Base-by-base conservation (phyloP, 2,797 vertebrate species). In the Gouania willdenowi region DNA sequence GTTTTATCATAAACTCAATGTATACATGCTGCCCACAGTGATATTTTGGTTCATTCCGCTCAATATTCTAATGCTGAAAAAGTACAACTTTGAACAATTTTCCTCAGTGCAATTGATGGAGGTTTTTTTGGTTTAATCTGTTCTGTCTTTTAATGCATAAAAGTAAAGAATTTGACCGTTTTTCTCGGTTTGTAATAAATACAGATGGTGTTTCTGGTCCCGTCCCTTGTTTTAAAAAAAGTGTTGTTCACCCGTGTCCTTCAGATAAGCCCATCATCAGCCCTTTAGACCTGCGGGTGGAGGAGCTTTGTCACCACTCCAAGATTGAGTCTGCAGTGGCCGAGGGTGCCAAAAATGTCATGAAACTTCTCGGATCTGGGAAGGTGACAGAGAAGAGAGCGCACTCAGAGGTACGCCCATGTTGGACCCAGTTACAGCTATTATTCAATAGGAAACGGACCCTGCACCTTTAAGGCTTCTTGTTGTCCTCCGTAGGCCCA, bases 261-360 rank as follows among this genome's bases (percentile, higher is more conserved):
- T 42, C 69, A 95, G 93, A 91, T 76, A 98, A 96, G 64, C 90
- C 93, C 75, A 93, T 95, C 66, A 92, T 97, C 88, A 96, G 94
- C 58, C 94, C 93, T 19, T 84, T 96, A 77, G 95, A 98, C 72
- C 90, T 96, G 48, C 92, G 94, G 53, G 93, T 98, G 83, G 95
- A 97, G 88, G 95, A 98, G 85, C 73, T 98, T 65, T 91, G 95
- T 68, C 94, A 98, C 81, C 95, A 98, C 58, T 95, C 95, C 78
- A 92, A 90, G 81, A 97, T 98, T 83, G 95, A 98, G 63, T 95
- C 94, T 24, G 95, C 95, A 31, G 94, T 98, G 51, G 94, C 94
- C 5, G 95, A 98, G 83, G 95, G 95, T 71, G 94, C 95, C 79
- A 98, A 98, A 84, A 98, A 98, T 54, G 94, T 97, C 72, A 94